Evolutionary conservation across 92 coral and sea anemone species (phyloP).

Genomic region (Virgularia gustaviana): DNA sequence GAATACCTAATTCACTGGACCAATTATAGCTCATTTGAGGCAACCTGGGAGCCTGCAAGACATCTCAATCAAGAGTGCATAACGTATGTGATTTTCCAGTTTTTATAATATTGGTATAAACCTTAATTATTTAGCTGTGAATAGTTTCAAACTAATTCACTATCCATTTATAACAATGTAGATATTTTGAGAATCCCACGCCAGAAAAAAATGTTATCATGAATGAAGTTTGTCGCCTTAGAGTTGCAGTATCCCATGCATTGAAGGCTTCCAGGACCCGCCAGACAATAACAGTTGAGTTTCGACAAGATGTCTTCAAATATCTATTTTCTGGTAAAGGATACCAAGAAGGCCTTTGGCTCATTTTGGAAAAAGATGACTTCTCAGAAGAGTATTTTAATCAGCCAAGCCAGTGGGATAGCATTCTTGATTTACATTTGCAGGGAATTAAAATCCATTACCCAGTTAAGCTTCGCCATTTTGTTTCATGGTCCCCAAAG

Average conservation of each 20-base stretch:
- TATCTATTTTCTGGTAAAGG: slow-evolving; percentile 43
- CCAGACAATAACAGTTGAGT: slow-evolving; percentile 29
- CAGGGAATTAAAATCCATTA: slow-evolving; percentile 51
- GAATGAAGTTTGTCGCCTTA: slow-evolving; percentile 31
- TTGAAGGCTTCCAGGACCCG: slow-evolving; percentile 42
- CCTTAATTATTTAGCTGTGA: slow-evolving; percentile 2
- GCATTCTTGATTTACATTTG: slow-evolving; percentile 46
- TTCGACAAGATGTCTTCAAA: slow-evolving; percentile 46
- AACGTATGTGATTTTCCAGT: slow-evolving; percentile 36
- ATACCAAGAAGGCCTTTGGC: slow-evolving; percentile 18
- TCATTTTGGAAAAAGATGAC: slow-evolving; percentile 26
- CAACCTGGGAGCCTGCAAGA: slow-evolving; percentile 51
- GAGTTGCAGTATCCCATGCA: slow-evolving; percentile 48
- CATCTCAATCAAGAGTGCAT: slow-evolving; percentile 50
- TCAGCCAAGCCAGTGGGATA: slow-evolving; percentile 36
- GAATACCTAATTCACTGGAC: slow-evolving; percentile 56
- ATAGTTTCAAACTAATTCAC: neutral
- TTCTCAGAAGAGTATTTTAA: slow-evolving; percentile 34
- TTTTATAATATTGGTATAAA: neutral
- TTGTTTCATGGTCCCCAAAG: slow-evolving; percentile 52
- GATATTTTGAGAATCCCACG: slow-evolving; percentile 47
- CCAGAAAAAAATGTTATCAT: slow-evolving; percentile 34
- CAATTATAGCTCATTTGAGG: slow-evolving; percentile 48
- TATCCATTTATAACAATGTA: slow-evolving; percentile 2
- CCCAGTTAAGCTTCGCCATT: slow-evolving; percentile 40